phyloP scores from a whole-genome alignment of 2,797 vertebrate genomes.

The Arrhamphus sclerolepis region DNA sequence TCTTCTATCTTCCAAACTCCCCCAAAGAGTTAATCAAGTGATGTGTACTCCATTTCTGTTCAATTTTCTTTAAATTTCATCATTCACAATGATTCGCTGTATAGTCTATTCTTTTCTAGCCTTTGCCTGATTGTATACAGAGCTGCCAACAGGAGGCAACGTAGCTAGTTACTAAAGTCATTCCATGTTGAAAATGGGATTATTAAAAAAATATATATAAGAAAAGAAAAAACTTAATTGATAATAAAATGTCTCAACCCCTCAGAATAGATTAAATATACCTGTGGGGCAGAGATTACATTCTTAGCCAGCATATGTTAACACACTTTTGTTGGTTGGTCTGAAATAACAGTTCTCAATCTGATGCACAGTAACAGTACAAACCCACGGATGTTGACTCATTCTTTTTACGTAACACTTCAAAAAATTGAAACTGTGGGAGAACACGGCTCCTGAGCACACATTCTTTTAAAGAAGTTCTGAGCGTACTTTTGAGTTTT shows the following conservation, averaged over 20 bases:
- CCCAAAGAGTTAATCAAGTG: not conserved
- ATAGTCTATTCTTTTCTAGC: no score
- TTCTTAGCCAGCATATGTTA: not conserved
- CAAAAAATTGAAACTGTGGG: conserved; percentile 19
- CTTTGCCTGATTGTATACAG: not conserved
- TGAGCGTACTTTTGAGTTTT: not conserved
- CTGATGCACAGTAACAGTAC: conserved; percentile 21
- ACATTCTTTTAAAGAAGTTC: not conserved
- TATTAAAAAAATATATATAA: no score
- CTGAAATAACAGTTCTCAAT: conserved; percentile 23
- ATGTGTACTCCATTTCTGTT: not conserved
- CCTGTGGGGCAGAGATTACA: not conserved
- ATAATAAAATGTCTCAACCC: no score
- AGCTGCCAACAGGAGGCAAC: conserved; percentile 59
- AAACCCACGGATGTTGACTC: conserved; percentile 57
- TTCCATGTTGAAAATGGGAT: no score
- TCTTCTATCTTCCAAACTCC: not conserved
- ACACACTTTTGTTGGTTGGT: not conserved
- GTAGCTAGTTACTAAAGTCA: conserved; percentile 1
- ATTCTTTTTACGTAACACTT: conserved; percentile 48
- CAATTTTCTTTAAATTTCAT: not conserved
- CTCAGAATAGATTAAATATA: no score
- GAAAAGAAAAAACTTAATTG: no score
- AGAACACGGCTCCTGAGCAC: no score
- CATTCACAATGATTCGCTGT: not conserved